Conservation (phyloP, 2,888 invertebrate species). For the Erynnis tages region DNA sequence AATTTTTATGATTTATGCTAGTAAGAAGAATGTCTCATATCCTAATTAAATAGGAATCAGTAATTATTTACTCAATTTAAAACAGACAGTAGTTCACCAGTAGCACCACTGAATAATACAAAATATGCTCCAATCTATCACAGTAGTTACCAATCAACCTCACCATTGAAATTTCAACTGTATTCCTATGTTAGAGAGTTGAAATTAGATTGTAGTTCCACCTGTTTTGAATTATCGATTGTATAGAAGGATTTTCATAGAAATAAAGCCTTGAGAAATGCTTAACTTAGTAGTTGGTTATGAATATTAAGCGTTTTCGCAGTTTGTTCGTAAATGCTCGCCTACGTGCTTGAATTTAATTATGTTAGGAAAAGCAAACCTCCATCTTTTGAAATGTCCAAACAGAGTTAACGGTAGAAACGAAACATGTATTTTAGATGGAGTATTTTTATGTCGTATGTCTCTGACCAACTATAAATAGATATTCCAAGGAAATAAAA, state of each 20-base stretch:
- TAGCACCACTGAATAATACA: slow-evolving; percentile 39
- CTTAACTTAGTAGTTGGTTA: slow-evolving; percentile 30
- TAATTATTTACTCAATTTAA: slow-evolving; percentile 2
- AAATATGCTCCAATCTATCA: neutral
- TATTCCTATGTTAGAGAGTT: neutral
- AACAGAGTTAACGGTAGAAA: no score
- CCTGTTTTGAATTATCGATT: slow-evolving; percentile 20
- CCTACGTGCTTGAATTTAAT: slow-evolving; percentile 22
- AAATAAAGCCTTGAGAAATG: slow-evolving; percentile 27
- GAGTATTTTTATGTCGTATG: no score
- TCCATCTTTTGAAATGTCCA: no score
- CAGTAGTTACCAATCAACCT: neutral
- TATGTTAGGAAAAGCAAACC: neutral
- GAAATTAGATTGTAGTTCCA: neutral
- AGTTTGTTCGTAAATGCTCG: slow-evolving; percentile 17
- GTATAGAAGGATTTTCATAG: slow-evolving; percentile 29
- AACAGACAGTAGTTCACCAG: slow-evolving; percentile 39
- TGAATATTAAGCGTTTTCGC: slow-evolving; percentile 29
- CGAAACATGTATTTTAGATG: no score
- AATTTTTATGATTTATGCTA: neutral
- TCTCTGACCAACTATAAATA: no score
- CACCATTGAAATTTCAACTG: neutral
- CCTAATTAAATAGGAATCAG: slow-evolving; percentile 20
- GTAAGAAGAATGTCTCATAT: neutral
- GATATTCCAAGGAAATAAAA: no score